Evolutionary conservation across 30 jellyfish, hydroid and myxozoan species (phyloP).

Genomic region (Aurelia aurita): DNA sequence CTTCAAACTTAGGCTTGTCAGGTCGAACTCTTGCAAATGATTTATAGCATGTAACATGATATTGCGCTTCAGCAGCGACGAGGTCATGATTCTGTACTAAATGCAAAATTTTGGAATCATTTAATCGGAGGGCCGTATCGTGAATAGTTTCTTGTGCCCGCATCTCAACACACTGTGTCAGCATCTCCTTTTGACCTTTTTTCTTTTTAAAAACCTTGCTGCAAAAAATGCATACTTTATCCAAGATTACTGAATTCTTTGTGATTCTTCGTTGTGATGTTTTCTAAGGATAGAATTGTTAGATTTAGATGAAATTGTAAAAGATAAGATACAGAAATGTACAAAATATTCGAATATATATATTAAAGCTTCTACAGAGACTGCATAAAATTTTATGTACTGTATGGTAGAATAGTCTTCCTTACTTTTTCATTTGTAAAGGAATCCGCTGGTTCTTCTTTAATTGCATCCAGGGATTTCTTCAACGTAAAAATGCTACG

Average conservation of each 20-base stretch:
- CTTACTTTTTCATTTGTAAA: background rate
- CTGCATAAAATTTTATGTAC: too few relatives aligned
- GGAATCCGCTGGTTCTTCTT: conserved; percentile 13
- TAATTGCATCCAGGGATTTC: conserved; percentile 5
- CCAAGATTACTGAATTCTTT: background rate
- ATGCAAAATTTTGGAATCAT: too few relatives aligned
- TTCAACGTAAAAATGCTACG: conserved; percentile 20
- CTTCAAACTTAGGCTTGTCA: background rate
- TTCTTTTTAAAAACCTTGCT: conserved; percentile 3
- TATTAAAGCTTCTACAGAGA: too few relatives aligned
- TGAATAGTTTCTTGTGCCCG: background rate
- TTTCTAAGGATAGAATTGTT: background rate
- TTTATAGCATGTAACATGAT: background rate
- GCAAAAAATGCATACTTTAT: conserved; percentile 21
- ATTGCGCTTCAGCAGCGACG: background rate
- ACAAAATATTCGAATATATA: too few relatives aligned
- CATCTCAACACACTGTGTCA: background rate
- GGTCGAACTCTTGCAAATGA: background rate
- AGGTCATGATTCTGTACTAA: background rate
- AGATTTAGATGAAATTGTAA: too few relatives aligned
- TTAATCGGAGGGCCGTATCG: too few relatives aligned
- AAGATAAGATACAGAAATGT: too few relatives aligned
- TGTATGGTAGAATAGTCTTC: too few relatives aligned
- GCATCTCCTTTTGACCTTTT: background rate
- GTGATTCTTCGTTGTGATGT: conserved; percentile 16